A percentile compares a stretch with the other conserved stretches of the same genome.
Conservation (phyloP, 1,140 invertebrate genomes). For the Centruroides vittatus region DNA sequence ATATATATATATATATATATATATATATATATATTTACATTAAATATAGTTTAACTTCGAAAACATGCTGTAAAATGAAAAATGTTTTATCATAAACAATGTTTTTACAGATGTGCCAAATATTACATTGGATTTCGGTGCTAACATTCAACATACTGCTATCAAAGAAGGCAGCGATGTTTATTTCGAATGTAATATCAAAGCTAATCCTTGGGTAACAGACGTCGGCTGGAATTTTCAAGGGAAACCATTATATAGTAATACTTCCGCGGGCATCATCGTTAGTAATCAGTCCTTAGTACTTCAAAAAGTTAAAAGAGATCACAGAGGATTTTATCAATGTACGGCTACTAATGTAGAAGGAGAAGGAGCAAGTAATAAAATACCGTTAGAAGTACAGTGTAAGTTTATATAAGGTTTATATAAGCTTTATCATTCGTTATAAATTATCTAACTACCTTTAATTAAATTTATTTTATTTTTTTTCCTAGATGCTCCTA, state of each 20-base stretch:
- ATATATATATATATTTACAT: too few species aligned
- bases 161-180: constrained; percentile 63
- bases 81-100: not conserved
- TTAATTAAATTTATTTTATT: not conserved
- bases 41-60: too few species aligned
- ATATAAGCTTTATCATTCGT: not conserved
- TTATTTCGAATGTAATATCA: constrained; percentile 66
- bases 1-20: too few species aligned
- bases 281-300: constrained; percentile 23
- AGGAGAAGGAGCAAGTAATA: constrained; percentile 15
- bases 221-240: constrained; percentile 17
- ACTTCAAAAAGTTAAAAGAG: constrained; percentile 20
- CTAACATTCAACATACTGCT: constrained; percentile 55
- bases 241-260: constrained; percentile 5
- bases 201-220: constrained; percentile 19
- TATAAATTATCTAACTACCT: not conserved
- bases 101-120: constrained; percentile 19
- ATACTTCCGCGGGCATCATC: constrained; percentile 17
- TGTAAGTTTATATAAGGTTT: constrained; percentile 14
- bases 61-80: too few species aligned
- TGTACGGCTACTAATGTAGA: constrained; percentile 22
- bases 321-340: constrained; percentile 20
- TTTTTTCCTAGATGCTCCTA: constrained; percentile 54
- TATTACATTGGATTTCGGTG: constrained; percentile 17
- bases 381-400: constrained; percentile 15